Evolutionary conservation across 2,888 invertebrate genomes (phyloP).

Genomic region (Eustalomyia histrio): DNA sequence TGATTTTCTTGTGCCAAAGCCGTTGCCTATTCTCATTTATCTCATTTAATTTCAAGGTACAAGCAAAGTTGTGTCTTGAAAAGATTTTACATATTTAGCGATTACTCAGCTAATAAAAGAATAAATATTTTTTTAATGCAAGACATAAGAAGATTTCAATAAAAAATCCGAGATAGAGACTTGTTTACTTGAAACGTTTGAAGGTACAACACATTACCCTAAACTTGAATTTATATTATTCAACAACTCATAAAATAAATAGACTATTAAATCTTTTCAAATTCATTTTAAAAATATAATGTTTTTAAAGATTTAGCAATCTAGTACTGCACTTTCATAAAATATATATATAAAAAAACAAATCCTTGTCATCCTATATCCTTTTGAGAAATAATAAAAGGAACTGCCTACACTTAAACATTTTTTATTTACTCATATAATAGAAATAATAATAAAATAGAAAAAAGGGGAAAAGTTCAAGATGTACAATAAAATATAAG

Average conservation of each 20-base stretch:
- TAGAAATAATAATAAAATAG: neutral
- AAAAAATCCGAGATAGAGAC: too few species aligned
- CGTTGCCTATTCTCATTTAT: too few species aligned
- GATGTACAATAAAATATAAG: constrained; percentile 31
- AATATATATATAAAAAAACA: neutral
- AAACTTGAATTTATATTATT: constrained; percentile 21
- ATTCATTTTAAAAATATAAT: too few species aligned
- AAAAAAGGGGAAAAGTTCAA: neutral
- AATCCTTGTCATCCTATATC: constrained; percentile 20
- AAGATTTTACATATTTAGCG: too few species aligned
- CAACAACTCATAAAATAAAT: constrained; percentile 50
- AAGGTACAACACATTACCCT: too few species aligned
- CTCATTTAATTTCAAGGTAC: too few species aligned
- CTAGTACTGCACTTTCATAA: constrained; percentile 1
- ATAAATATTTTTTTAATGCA: too few species aligned
- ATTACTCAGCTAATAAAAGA: too few species aligned
- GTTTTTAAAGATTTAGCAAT: constrained; percentile 23
- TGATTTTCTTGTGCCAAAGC: too few species aligned
- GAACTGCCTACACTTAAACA: constrained; percentile 7
- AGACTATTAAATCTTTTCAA: constrained; percentile 31
- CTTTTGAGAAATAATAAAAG: neutral
- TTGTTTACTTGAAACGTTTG: too few species aligned
- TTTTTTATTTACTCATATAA: constrained; percentile 19
- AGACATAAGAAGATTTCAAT: too few species aligned
- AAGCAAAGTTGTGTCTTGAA: too few species aligned